Evolutionary conservation across 1,140 invertebrate genomes (phyloP).

Genomic region (Colletes gigas): DNA sequence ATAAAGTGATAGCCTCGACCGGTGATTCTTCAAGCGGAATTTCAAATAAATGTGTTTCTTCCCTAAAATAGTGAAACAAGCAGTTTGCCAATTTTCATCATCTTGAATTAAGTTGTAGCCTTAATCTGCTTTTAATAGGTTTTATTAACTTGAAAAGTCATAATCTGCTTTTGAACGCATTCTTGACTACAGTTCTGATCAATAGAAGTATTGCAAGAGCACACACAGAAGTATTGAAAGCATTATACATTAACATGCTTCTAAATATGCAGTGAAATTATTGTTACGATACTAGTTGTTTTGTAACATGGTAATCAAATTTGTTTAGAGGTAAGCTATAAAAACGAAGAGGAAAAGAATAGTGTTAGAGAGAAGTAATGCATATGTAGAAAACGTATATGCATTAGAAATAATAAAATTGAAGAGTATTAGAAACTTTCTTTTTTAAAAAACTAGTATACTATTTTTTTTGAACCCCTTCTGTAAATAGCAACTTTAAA

Average conservation of each 20-base stretch:
- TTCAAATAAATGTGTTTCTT: constrained; percentile 75
- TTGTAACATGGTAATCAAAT: background rate
- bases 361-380: background rate
- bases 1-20: constrained; percentile 24
- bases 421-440: background rate
- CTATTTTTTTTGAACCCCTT: background rate
- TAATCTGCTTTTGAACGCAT: constrained; percentile 30
- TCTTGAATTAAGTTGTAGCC: constrained; percentile 31
- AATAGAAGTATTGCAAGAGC: constrained; percentile 35
- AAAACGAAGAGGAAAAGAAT: background rate
- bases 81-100: constrained; percentile 44
- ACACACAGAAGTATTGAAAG: constrained; percentile 34
- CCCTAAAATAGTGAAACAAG: constrained; percentile 69
- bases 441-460: background rate
- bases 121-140: constrained; percentile 33
- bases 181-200: constrained; percentile 28
- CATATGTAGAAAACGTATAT: background rate
- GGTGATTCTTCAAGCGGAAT: constrained; percentile 53
- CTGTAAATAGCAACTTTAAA: background rate
- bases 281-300: background rate
- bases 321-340: background rate
- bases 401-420: background rate
- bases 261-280: constrained; percentile 8
- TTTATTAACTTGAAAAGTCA: constrained; percentile 10
- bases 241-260: constrained; percentile 33